phyloP scores from a whole-genome alignment of 2,113 vertebrate genomes.

The Calonectris borealis region DNA sequence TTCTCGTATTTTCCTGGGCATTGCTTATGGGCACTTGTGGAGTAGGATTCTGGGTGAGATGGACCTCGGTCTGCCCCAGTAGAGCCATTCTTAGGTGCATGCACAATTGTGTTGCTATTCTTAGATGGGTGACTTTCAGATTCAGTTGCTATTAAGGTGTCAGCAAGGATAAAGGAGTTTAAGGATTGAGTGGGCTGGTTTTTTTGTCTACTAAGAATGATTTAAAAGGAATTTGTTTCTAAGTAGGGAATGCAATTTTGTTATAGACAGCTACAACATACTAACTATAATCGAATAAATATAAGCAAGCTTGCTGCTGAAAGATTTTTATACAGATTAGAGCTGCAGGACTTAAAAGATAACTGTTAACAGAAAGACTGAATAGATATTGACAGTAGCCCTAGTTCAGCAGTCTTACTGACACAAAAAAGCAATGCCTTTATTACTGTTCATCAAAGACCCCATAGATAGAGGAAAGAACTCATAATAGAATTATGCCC shows the following conservation, averaged over 20 bases:
- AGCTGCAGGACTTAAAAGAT: neutral
- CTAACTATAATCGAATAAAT: neutral
- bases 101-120: rapidly evolving
- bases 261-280: neutral
- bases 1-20: neutral
- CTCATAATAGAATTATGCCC: neutral
- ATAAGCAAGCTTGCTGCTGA: neutral
- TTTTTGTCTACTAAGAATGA: neutral
- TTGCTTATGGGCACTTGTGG: neutral
- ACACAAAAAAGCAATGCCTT: neutral
- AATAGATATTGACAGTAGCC: neutral
- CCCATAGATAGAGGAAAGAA: neutral
- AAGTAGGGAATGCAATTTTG: neutral
- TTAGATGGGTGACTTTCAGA: neutral
- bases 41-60: neutral
- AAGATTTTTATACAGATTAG: neutral
- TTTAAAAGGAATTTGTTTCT: neutral
- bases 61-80: rapidly evolving
- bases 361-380: neutral
- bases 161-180: neutral
- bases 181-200: neutral
- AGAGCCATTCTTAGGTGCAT: neutral
- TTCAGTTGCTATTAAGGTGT: neutral
- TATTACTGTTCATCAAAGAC: neutral
- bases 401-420: neutral